A percentile compares a stretch with the other conserved stretches of the same genome.
These are phyloP conservation scores for Choloepus didactylus DNA, from an alignment of 2,797 vertebrate species.

Conservation along the genomic window DNA sequence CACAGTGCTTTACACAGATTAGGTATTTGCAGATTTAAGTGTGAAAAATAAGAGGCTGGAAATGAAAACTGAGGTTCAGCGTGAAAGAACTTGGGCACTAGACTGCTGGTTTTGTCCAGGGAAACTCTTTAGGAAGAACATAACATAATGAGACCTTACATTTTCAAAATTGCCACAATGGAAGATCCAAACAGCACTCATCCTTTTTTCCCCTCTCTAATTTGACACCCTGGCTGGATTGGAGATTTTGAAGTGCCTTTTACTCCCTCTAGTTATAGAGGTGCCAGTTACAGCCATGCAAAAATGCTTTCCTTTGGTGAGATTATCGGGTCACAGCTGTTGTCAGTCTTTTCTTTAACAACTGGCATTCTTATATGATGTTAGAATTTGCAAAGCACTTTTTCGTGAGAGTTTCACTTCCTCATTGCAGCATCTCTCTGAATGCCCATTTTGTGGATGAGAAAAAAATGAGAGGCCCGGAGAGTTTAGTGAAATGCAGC, in stretches of 20 bases:
- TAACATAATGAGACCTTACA: neutral
- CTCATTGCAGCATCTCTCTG: neutral
- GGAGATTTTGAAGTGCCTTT: neutral
- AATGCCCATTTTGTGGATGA: neutral
- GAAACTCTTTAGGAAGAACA: neutral
- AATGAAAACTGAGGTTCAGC: neutral
- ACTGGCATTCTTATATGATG: neutral
- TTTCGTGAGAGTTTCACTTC: neutral
- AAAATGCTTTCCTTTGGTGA: neutral
- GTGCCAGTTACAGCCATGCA: neutral
- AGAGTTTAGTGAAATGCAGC: neutral
- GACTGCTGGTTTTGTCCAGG: neutral
- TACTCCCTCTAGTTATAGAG: neutral
- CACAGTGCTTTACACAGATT: neutral
- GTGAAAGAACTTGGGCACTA: neutral
- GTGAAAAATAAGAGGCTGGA: neutral
- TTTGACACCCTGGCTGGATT: neutral
- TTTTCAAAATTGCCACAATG: neutral
- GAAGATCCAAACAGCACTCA: neutral
- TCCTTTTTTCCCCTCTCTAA: neutral
- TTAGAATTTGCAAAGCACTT: neutral
- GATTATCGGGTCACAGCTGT: neutral
- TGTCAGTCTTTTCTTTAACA: neutral
- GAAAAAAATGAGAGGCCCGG: neutral
- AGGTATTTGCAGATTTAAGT: neutral